These are phyloP conservation scores for Rapana venosa DNA, from an alignment of 2,888 invertebrate species.

Conservation along the genomic window DNA sequence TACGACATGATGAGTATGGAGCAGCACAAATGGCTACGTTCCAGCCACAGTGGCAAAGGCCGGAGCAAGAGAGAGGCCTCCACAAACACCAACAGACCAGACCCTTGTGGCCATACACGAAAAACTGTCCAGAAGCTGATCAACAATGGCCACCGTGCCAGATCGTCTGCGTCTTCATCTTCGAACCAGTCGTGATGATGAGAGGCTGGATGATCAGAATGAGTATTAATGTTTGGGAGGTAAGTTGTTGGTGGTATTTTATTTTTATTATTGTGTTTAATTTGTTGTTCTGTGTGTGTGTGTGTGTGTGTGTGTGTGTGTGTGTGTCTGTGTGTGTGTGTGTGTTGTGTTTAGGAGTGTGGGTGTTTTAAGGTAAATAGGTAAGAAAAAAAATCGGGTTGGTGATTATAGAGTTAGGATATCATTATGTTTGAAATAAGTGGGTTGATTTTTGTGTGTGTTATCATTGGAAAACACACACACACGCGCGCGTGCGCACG, in stretches of 20 bases:
- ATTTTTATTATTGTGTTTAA: no score
- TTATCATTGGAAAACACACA: background rate
- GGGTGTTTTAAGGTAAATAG: no score
- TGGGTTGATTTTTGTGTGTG: background rate
- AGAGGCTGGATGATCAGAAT: no score
- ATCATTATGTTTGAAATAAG: no score
- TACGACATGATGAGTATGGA: constrained; percentile 87
- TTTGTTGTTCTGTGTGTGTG: no score
- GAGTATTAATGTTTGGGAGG: no score
- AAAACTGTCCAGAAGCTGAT: constrained; percentile 84
- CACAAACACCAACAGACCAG: constrained; percentile 93
- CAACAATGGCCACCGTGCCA: constrained; percentile 64
- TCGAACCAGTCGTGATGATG: background rate
- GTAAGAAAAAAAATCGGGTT: no score
- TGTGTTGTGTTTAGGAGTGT: no score
- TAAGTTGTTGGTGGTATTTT: no score
- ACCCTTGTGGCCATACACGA: constrained; percentile 94
- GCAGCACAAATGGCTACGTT: constrained; percentile 92
- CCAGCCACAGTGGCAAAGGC: constrained; percentile 93
- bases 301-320: no score
- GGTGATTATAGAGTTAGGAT: no score
- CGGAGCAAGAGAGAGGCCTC: constrained; percentile 91
- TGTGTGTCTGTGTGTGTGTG: no score
- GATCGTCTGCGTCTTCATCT: background rate
- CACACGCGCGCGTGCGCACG: background rate